Conservation (phyloP, 2,113 vertebrate species). For the Chloropsis cyanopogon region DNA sequence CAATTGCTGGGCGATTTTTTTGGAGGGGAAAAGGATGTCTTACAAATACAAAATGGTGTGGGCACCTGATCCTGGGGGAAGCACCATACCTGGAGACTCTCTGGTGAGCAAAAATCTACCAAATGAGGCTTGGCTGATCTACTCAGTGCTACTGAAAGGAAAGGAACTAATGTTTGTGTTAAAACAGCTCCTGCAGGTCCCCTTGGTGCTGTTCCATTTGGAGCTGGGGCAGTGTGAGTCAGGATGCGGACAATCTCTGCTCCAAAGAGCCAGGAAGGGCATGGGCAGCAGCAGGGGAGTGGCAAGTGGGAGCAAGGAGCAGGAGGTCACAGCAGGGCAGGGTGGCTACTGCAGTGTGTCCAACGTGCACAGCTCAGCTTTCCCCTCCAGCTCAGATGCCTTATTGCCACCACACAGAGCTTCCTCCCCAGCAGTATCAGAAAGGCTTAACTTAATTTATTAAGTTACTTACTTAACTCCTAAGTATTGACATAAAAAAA, state of each 20-base stretch:
- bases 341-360: neutral
- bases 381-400: accelerated
- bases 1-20: neutral
- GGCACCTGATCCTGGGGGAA: neutral
- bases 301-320: neutral
- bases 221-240: neutral
- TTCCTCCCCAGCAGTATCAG: neutral
- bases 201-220: neutral
- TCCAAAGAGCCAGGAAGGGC: neutral
- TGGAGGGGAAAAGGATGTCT: neutral
- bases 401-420: accelerated
- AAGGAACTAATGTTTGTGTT: neutral
- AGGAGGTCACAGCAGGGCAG: neutral
- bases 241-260: neutral
- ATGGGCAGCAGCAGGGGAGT: accelerated
- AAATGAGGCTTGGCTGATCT: neutral
- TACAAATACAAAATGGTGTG: neutral
- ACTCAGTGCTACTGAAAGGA: neutral
- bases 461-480: neutral
- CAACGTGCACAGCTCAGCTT: accelerated
- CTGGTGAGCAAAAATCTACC: neutral
- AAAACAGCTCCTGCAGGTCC: neutral
- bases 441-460: neutral
- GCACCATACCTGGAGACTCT: neutral
- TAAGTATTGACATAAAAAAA: neutral